These are phyloP conservation scores for Listrodromus nycthemerus DNA, from an alignment of 2,888 invertebrate genomes.

Conservation along the genomic window DNA sequence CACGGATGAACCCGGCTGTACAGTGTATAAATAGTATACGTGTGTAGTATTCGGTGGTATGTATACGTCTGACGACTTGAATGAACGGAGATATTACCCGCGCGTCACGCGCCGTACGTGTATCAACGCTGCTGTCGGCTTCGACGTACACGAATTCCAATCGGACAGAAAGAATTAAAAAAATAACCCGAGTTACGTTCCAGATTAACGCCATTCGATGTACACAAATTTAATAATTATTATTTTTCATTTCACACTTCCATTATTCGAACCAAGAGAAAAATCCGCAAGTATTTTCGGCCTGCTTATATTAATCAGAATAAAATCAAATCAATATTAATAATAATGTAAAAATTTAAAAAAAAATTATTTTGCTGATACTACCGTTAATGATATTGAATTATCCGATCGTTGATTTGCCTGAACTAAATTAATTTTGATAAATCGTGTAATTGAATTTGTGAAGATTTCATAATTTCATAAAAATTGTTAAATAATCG, in stretches of 20 bases:
- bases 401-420: no score
- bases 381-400: no score
- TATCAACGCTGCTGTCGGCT: constrained; percentile 22
- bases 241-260: neutral
- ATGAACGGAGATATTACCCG: constrained; percentile 60
- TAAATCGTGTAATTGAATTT: neutral
- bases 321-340: neutral
- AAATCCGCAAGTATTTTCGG: neutral
- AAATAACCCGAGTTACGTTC: constrained; percentile 19
- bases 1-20: constrained; percentile 42
- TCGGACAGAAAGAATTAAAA: neutral
- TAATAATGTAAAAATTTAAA: no score
- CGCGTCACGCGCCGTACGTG: constrained; percentile 56
- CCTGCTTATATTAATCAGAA: neutral
- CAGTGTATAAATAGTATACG: constrained; percentile 36
- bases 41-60: constrained; percentile 39
- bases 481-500: neutral
- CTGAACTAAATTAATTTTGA: neutral
- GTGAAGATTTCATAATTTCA: neutral
- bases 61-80: constrained; percentile 55
- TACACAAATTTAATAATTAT: neutral
- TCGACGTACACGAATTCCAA: constrained; percentile 10
- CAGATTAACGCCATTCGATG: neutral
- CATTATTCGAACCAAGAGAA: neutral
- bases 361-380: no score